Percentiles rank a stretch among this genome's conserved stretches.
These are phyloP conservation scores for Anableps anableps DNA, from an alignment of 2,797 vertebrate species.

Conservation along the genomic window DNA sequence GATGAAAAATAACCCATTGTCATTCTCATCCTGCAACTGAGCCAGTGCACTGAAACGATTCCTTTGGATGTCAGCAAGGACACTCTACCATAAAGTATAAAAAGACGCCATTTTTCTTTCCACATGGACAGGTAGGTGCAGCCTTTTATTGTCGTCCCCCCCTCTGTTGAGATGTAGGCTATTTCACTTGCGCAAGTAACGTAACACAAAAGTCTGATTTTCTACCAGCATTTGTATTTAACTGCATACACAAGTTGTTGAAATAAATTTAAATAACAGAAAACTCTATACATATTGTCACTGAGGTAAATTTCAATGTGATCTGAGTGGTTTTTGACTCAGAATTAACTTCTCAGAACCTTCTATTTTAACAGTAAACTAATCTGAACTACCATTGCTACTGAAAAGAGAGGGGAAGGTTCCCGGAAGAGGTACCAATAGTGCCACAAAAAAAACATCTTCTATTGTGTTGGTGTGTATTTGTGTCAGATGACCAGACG, in stretches of 20 bases:
- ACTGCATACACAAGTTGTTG: not conserved
- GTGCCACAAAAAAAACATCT: too few relatives aligned
- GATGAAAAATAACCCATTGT: conserved; percentile 82
- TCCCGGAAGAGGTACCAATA: too few relatives aligned
- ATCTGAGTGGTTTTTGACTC: too few relatives aligned
- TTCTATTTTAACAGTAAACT: too few relatives aligned
- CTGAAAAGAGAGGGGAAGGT: too few relatives aligned
- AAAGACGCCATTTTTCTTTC: conserved; percentile 28
- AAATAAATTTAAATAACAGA: not conserved
- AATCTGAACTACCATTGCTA: too few relatives aligned
- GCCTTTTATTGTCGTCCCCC: conserved; percentile 11
- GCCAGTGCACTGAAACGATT: conserved; percentile 64
- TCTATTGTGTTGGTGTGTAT: too few relatives aligned
- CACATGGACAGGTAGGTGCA: conserved; percentile 73
- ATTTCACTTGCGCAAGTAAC: not conserved
- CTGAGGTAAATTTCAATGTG: too few relatives aligned
- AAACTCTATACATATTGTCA: not conserved
- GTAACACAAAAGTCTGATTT: not conserved
- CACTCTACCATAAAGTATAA: conserved; percentile 40
- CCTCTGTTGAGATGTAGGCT: conserved; percentile 12
- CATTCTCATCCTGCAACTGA: conserved; percentile 64
- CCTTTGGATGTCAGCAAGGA: conserved; percentile 60
- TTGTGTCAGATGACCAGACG: too few relatives aligned
- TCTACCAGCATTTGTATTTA: not conserved
- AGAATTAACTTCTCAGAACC: too few relatives aligned